Conservation (phyloP, 2,797 vertebrate species). For the Coluber constrictor region DNA sequence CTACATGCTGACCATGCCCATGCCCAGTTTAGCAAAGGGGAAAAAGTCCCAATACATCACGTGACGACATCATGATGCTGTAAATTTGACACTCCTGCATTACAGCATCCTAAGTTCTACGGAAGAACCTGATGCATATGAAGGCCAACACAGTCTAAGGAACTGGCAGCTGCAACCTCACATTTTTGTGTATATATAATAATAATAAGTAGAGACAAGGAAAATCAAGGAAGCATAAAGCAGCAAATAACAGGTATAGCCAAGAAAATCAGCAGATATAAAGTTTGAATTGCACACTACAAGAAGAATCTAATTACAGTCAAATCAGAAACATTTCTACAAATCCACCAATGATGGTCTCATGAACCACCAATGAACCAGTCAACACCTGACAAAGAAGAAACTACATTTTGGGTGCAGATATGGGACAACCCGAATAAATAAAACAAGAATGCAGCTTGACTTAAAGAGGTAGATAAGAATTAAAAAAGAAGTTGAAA, state of each 20-base stretch:
- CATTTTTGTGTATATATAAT: background rate
- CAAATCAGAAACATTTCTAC: background rate
- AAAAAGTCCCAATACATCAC: too few relatives aligned
- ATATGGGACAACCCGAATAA: background rate
- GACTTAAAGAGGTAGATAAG: background rate
- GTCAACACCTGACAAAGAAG: background rate
- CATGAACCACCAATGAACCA: background rate
- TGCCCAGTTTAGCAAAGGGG: too few relatives aligned
- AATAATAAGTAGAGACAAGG: background rate
- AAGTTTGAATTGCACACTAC: background rate
- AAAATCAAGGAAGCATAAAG: background rate
- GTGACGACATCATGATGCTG: fast-evolving
- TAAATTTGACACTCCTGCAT: background rate
- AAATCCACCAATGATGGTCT: background rate
- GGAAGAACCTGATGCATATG: background rate
- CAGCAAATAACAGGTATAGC: background rate
- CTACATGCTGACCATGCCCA: too few relatives aligned
- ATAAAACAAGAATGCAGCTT: background rate
- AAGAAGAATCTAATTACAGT: background rate
- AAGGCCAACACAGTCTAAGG: background rate
- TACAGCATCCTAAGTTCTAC: background rate
- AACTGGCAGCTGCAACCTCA: background rate
- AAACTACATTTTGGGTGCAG: background rate
- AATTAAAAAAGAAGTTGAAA: background rate
- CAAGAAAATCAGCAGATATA: background rate